Evolutionary conservation across 2,888 invertebrate genomes (phyloP), one percentile per base, ranked within the genome.

Genomic region (Scelioninae gen. 1): DNA sequence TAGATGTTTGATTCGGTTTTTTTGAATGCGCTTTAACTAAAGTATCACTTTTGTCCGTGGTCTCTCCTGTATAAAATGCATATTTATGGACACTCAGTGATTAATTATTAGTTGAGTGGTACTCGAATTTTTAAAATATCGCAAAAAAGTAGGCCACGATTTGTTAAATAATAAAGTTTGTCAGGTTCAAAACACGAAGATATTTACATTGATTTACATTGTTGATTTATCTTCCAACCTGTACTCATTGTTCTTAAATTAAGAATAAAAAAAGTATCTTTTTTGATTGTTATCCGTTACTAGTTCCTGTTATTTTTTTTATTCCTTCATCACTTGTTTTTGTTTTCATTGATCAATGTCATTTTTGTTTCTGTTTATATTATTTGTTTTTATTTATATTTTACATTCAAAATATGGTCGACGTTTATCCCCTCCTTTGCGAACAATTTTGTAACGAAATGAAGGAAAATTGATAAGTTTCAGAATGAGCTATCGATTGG

Each of bases 51-150:
- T 47, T 62, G 43, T 43, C 10, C 13, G 34, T 4, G 23, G 4
- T 23, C 23, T 23, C 23, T 23, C 11, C 38, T 5, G 11, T 38
- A 38, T 38, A 5, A 58, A 60, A 71, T 71, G 71, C 71, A 71
- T 71, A 71, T 71, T 71, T 71, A 71, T 60, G 71, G 40, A 71
- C 58, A 58, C 49, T 32, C 47, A 5, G 38, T 34, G 45, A 71
- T 71, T 71, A 60, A 71, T 71, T 71, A 60, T 60, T 60, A 16
- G 49, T 34, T 13, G 60, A 71, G 51, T 71, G 38, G 13, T 23
- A 60, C 60, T 71, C 38, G 49, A 71, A 58, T 6, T 47, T 49
- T 38, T n/a, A 58, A 69, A 58, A 23, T 69, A 56, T 23, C 47
- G 9, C 56, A 5, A 58, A 65, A 71, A 71, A 49, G 47, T 71